Evolutionary conservation across 2,113 vertebrate genomes (phyloP).

Genomic region (Meleagris gallopavo): DNA sequence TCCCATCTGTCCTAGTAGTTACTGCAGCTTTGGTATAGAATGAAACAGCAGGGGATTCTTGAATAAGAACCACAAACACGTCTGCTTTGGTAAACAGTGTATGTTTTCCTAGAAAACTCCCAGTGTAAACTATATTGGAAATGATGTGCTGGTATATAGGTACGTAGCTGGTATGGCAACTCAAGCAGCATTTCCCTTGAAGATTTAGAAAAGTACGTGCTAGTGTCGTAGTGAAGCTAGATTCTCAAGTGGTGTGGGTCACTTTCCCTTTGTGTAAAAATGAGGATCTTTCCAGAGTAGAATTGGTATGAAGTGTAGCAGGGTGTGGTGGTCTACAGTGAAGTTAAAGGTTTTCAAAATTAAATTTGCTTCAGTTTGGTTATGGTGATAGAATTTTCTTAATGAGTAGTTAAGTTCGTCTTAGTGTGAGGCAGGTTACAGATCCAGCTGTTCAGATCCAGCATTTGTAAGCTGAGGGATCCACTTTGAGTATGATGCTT

Average conservation of each 20-base stretch:
- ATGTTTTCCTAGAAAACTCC: background rate
- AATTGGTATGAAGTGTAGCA: background rate
- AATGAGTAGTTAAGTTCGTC: background rate
- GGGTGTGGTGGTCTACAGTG: too few relatives aligned
- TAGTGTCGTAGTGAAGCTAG: background rate
- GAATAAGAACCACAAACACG: background rate
- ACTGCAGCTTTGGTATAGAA: background rate
- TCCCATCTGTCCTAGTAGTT: background rate
- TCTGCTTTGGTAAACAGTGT: background rate
- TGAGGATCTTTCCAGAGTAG: background rate
- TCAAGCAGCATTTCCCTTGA: background rate
- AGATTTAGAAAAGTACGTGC: background rate
- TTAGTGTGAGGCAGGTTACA: background rate
- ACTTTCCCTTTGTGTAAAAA: background rate
- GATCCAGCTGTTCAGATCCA: background rate
- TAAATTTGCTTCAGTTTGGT: background rate
- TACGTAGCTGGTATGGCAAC: background rate
- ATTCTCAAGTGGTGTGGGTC: accelerated
- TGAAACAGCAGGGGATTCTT: background rate
- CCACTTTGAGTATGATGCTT: background rate
- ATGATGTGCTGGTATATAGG: background rate
- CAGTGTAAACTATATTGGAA: background rate
- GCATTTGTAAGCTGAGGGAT: background rate
- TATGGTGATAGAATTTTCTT: background rate
- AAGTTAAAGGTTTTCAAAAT: background rate